phyloP scores from a whole-genome alignment of 2,113 vertebrate species.

The Pterophyllum scalare region DNA sequence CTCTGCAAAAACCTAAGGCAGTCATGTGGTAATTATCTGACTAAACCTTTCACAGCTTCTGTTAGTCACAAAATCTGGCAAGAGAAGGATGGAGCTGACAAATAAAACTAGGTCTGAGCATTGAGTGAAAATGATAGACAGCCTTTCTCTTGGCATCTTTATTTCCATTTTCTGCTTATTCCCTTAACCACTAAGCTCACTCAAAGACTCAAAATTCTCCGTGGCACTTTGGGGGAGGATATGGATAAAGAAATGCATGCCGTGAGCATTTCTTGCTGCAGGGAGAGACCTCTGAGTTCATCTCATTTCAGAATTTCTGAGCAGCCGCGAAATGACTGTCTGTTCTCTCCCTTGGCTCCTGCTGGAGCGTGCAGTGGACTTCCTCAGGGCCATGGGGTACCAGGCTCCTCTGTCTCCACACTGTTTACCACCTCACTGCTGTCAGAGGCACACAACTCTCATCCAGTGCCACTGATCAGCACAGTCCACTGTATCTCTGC shows the following conservation, averaged over 20 bases:
- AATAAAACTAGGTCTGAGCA: slow-evolving; percentile 64
- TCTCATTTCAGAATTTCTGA: slow-evolving; percentile 74
- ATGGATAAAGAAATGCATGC: slow-evolving; percentile 58
- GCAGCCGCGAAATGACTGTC: slow-evolving; percentile 58
- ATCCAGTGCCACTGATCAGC: slow-evolving; percentile 50
- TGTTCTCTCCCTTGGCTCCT: slow-evolving; percentile 58
- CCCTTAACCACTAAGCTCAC: slow-evolving; percentile 57
- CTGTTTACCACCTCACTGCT: slow-evolving; percentile 60
- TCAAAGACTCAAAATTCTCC: slow-evolving; percentile 70
- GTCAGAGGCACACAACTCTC: slow-evolving; percentile 59
- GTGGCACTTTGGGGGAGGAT: slow-evolving; percentile 62
- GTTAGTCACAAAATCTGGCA: slow-evolving; percentile 69
- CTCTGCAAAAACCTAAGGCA: slow-evolving; percentile 72
- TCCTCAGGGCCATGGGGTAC: slow-evolving; percentile 62
- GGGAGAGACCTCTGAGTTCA: slow-evolving; percentile 72
- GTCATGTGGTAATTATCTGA: slow-evolving; percentile 69
- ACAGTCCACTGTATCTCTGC: slow-evolving; percentile 36
- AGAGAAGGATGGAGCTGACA: slow-evolving; percentile 54
- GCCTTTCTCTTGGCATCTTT: slow-evolving; percentile 60
- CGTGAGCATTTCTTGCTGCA: slow-evolving; percentile 55
- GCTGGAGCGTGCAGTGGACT: slow-evolving; percentile 52
- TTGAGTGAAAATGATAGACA: slow-evolving; percentile 72
- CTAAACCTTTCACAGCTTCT: slow-evolving; percentile 69
- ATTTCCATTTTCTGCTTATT: slow-evolving; percentile 62
- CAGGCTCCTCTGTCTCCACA: slow-evolving; percentile 52